A percentile compares a stretch with the other conserved stretches of the same genome.
Evolutionary conservation across 1,140 invertebrate genomes (phyloP).

Genomic region (Papilio helenus): DNA sequence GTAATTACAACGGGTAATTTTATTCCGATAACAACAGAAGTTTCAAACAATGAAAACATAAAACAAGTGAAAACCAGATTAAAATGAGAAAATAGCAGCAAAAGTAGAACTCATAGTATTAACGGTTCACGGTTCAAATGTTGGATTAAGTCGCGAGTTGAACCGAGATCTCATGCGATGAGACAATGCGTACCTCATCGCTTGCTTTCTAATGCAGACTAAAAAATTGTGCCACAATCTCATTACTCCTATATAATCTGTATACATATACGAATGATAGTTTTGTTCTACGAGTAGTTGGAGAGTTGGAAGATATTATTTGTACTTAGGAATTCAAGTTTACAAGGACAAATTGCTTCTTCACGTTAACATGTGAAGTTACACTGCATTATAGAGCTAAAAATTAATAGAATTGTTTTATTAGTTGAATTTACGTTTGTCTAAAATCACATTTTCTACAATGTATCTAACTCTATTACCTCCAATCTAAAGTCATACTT

Average conservation of each 20-base stretch:
- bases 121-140: constrained; percentile 33
- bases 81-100: not conserved
- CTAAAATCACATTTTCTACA: no score
- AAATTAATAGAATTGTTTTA: no score
- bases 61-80: constrained; percentile 12
- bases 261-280: not conserved
- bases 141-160: not conserved
- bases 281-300: no score
- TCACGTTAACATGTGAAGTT: no score
- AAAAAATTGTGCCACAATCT: constrained; percentile 13
- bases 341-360: no score
- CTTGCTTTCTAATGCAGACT: constrained; percentile 12
- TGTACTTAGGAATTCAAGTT: no score
- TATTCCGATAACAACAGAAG: not conserved
- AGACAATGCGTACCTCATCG: not conserved
- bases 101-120: not conserved
- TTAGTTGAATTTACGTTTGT: no score
- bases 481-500: no score
- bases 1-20: no score
- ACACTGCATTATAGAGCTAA: no score
- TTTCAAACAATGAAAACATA: not conserved
- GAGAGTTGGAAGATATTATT: no score
- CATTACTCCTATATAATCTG: not conserved
- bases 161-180: constrained; percentile 1
- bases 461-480: no score